These are phyloP conservation scores for Dolichopus griseipennis DNA, from an alignment of 2,888 invertebrate genomes.

Conservation along the genomic window DNA sequence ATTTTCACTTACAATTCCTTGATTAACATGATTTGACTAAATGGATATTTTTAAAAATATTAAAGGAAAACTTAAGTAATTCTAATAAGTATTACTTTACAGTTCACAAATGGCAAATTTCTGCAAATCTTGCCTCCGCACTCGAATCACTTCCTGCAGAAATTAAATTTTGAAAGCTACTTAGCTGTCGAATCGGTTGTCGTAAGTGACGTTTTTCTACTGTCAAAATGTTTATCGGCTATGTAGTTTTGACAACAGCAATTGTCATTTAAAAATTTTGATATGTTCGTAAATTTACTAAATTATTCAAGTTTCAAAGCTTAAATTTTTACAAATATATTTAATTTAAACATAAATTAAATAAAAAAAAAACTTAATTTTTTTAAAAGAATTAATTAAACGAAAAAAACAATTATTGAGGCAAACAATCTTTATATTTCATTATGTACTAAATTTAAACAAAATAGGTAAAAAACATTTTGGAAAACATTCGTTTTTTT, in stretches of 20 bases:
- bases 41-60: neutral
- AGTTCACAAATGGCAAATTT: neutral
- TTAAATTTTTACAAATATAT: neutral
- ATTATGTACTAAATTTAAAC: neutral
- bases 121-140: neutral
- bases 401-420: neutral
- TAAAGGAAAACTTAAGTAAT: constrained; percentile 1
- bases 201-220: too few relatives aligned
- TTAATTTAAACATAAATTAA: too few relatives aligned
- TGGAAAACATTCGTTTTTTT: neutral
- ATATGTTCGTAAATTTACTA: too few relatives aligned
- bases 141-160: neutral
- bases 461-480: constrained; percentile 6
- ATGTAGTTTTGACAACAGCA: neutral
- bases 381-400: too few relatives aligned
- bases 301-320: neutral
- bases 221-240: neutral
- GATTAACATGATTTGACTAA: neutral
- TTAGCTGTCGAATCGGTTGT: too few relatives aligned
- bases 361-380: too few relatives aligned
- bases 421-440: constrained; percentile 1
- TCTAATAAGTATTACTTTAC: neutral
- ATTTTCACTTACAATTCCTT: neutral
- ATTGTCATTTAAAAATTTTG: neutral
- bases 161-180: neutral